Conservation (phyloP, 2,888 invertebrate species). For the Biston stratarius region DNA sequence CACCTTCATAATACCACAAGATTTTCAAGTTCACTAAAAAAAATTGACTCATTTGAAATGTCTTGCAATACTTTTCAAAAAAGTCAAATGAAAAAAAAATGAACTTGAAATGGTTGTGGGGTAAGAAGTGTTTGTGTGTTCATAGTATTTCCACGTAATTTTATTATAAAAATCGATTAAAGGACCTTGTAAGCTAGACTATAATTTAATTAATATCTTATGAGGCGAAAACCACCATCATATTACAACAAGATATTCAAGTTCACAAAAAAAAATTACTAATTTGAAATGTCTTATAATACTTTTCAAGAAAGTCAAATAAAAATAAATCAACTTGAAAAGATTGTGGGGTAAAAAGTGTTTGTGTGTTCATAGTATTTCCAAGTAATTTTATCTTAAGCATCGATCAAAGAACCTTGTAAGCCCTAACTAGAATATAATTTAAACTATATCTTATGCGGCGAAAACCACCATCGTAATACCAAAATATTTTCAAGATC, state of each 20-base stretch:
- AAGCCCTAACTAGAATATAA: not conserved
- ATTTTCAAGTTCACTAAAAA: conserved; percentile 28
- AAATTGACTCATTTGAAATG: not conserved
- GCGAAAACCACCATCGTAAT: not conserved
- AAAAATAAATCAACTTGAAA: conserved; percentile 26
- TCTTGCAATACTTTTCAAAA: not conserved
- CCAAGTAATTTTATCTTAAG: no score
- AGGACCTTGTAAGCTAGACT: not conserved
- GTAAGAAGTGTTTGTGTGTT: no score
- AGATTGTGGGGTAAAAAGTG: conserved; percentile 8
- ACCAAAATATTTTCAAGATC: conserved; percentile 23
- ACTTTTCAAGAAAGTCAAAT: conserved; percentile 15
- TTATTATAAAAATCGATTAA: no score
- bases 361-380: not conserved
- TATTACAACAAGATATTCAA: conserved; percentile 18
- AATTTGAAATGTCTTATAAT: conserved; percentile 2
- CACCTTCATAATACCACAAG: conserved; percentile 7
- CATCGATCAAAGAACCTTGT: not conserved
- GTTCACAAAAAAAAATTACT: conserved; percentile 24
- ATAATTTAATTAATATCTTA: not conserved
- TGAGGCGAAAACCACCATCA: not conserved
- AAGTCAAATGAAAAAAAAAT: not conserved
- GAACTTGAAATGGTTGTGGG: no score
- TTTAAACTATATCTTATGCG: not conserved
- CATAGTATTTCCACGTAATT: no score